Evolutionary conservation across 2,888 invertebrate genomes (phyloP).

Genomic region (Chrysolina haemoptera): DNA sequence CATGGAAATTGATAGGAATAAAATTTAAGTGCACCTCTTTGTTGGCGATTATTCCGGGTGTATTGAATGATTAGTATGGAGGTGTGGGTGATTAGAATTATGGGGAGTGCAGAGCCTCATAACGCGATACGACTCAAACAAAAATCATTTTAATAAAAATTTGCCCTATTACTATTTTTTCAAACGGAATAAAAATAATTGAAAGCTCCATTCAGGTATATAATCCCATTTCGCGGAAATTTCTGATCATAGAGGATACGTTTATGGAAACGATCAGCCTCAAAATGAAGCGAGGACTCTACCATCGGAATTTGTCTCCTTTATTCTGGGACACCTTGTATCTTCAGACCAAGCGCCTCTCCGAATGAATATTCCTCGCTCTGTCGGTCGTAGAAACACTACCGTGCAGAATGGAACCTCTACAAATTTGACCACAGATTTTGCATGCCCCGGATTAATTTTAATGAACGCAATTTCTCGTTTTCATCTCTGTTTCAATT

Average conservation of each 20-base stretch:
- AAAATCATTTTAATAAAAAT: background rate
- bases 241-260: no score
- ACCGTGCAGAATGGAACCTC: background rate
- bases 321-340: no score
- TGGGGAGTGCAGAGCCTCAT: background rate
- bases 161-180: no score
- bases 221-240: no score
- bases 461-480: slow-evolving; percentile 15
- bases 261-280: no score
- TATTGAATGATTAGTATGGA: background rate
- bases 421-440: slow-evolving; percentile 2
- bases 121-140: background rate
- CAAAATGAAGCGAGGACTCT: no score
- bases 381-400: background rate
- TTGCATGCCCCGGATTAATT: slow-evolving; percentile 13
- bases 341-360: background rate
- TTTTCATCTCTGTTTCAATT: slow-evolving; percentile 1
- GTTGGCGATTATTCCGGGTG: background rate
- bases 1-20: slow-evolving; percentile 15
- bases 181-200: no score
- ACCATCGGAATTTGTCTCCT: no score
- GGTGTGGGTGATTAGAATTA: background rate
- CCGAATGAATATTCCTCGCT: background rate
- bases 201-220: no score
- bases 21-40: slow-evolving; percentile 12